These are phyloP conservation scores for Gymnarchus niloticus DNA, from an alignment of 2,113 vertebrate genomes.

Conservation along the genomic window DNA sequence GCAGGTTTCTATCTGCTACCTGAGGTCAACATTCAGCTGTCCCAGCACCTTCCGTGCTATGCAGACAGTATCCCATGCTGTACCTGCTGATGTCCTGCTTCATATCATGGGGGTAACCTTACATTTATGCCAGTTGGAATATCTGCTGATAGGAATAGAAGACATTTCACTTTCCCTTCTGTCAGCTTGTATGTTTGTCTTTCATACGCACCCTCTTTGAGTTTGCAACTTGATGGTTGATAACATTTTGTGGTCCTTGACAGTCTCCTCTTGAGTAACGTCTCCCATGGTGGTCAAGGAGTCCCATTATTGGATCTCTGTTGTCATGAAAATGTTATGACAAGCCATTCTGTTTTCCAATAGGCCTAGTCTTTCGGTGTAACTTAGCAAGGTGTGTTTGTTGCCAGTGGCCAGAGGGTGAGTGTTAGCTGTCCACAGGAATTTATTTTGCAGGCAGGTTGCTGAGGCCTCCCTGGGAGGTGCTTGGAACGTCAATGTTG, in stretches of 20 bases:
- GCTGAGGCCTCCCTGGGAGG: slow-evolving; percentile 64
- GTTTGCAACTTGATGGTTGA: too few relatives aligned
- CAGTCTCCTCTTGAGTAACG: not conserved
- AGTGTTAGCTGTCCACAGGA: slow-evolving; percentile 47
- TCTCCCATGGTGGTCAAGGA: not conserved
- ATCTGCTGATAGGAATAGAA: not conserved
- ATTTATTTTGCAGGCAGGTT: slow-evolving; percentile 59
- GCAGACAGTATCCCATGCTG: not conserved
- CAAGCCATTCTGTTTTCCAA: not conserved
- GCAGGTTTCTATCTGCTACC: not conserved
- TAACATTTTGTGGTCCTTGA: not conserved
- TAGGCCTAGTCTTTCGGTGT: not conserved
- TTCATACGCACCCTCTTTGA: not conserved
- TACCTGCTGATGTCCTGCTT: not conserved
- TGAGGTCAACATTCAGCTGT: not conserved
- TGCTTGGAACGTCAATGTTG: slow-evolving; percentile 66
- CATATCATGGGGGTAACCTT: not conserved
- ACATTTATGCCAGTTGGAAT: not conserved
- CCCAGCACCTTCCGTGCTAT: not conserved
- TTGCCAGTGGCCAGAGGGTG: not conserved
- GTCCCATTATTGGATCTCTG: not conserved
- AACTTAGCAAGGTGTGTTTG: not conserved
- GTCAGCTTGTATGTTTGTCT: not conserved
- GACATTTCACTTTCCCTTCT: not conserved
- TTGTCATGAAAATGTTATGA: not conserved